Conservation (phyloP, 2,888 invertebrate species). For the Celastrina argiolus region DNA sequence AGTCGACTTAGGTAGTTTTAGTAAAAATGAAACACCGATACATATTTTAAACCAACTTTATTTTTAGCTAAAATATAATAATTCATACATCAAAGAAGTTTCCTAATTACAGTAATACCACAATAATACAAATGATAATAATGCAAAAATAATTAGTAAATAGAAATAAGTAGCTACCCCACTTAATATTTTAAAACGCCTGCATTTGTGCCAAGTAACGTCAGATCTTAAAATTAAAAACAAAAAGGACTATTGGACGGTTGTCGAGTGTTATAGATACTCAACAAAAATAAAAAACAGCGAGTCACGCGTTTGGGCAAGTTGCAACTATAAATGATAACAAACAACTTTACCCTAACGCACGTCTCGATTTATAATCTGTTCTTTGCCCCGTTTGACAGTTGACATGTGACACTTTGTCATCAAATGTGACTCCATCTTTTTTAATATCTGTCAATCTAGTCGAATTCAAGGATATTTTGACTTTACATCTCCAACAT, state of each 20-base stretch:
- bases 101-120: slow-evolving; percentile 68
- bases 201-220: slow-evolving; percentile 34
- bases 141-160: slow-evolving; percentile 40
- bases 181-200: slow-evolving; percentile 41
- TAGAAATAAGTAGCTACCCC: slow-evolving; percentile 55
- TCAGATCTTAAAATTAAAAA: slow-evolving; percentile 34
- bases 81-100: slow-evolving; percentile 77
- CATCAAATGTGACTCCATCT: not conserved
- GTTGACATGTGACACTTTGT: slow-evolving; percentile 23
- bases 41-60: slow-evolving; percentile 76
- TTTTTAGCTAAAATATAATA: slow-evolving; percentile 79
- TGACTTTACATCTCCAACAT: not conserved
- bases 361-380: slow-evolving; percentile 24
- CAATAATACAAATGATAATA: slow-evolving; percentile 53
- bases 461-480: not conserved
- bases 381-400: slow-evolving; percentile 24
- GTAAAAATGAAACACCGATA: slow-evolving; percentile 50
- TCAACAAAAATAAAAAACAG: slow-evolving; percentile 25
- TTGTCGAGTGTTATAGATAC: slow-evolving; percentile 41
- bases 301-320: slow-evolving; percentile 26
- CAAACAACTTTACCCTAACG: slow-evolving; percentile 4
- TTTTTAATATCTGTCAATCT: not conserved
- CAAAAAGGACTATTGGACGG: slow-evolving; percentile 55
- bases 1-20: too few species aligned
- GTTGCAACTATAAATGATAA: not conserved